phyloP scores from a whole-genome alignment of 2,797 vertebrate species.

The Phyllotis vaccarum region DNA sequence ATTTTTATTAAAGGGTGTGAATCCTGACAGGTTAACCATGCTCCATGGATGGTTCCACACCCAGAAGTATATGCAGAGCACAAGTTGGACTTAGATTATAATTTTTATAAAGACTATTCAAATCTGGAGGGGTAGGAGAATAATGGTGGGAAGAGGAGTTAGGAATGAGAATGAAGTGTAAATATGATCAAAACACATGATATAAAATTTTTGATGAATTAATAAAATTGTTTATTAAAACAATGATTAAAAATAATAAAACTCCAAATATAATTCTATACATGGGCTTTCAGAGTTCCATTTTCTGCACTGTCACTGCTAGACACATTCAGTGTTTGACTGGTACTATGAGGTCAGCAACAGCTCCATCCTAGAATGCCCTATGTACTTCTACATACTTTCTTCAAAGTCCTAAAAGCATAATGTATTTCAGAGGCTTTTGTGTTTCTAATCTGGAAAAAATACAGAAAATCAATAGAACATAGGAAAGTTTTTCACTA shows the following conservation, averaged over 20 bases:
- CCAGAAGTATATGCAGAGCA: neutral
- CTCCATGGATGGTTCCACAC: too few relatives aligned
- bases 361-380: neutral
- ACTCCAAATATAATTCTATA: neutral
- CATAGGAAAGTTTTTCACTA: neutral
- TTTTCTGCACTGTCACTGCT: neutral
- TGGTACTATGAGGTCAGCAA: conserved; percentile 1
- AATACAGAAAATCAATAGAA: conserved; percentile 43
- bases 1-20: neutral
- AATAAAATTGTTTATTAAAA: neutral
- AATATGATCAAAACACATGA: neutral
- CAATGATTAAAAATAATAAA: neutral
- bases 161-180: neutral
- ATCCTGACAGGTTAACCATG: neutral
- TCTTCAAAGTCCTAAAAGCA: conserved; percentile 38
- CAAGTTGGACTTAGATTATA: neutral
- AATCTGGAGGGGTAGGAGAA: neutral
- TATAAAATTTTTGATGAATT: neutral
- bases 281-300: neutral
- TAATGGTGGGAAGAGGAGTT: neutral
- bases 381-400: conserved; percentile 33
- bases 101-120: neutral
- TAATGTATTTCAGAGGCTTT: conserved; percentile 55
- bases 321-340: neutral
- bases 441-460: conserved; percentile 57